Evolutionary conservation across 1,140 invertebrate species (phyloP), one percentile per base, ranked within the genome.

Genomic region (Anagrus nilaparvatae): DNA sequence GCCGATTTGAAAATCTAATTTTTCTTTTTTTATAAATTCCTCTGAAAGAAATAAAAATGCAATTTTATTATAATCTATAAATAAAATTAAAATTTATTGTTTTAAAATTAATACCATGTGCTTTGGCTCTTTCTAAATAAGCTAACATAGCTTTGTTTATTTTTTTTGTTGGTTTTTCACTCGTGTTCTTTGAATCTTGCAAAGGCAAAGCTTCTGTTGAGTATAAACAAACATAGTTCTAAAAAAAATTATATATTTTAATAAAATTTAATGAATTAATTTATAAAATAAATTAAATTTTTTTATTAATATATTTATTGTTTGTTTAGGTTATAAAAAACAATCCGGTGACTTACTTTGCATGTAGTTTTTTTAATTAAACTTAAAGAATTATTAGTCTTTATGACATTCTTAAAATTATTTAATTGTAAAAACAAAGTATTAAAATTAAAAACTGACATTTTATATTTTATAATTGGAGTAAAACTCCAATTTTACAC

Each of bases 121-220:
- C 76, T 61, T 72, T 72, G 17, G 87, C 82, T 58, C 87, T 66
- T 61, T 90, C 78, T 36, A 95, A 68, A 61, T 94, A 96, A 1
- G 82, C 75, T 63, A 75, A 76, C 89, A 95, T 94, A 24, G 87
- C 85, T 68, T 84, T 87, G 59, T 80, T 91, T 4, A 81, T 70
- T 57, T 76, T 78, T 52, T 78, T 53, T 4, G 19, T 12, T 3
- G 31, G 0, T 35, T 47, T 36, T 0, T 1, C 6, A 7, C 21
- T 5, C 17, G 12, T 7, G 0, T 33, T 27, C 24, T 6, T 27
- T 27, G 24, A 27, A 8, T 6, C 24, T 7, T 6, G 24, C 24
- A 27, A 8, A n/a, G n/a, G n/a, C n/a, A n/a, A 18, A 33, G 1
- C 33, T 29, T 17, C 33, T 14, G 40, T 43, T 8, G 40, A 47